Evolutionary conservation across 2,888 invertebrate species (phyloP), one percentile per base, ranked within the genome.

Genomic region (Rhingia campestris): DNA sequence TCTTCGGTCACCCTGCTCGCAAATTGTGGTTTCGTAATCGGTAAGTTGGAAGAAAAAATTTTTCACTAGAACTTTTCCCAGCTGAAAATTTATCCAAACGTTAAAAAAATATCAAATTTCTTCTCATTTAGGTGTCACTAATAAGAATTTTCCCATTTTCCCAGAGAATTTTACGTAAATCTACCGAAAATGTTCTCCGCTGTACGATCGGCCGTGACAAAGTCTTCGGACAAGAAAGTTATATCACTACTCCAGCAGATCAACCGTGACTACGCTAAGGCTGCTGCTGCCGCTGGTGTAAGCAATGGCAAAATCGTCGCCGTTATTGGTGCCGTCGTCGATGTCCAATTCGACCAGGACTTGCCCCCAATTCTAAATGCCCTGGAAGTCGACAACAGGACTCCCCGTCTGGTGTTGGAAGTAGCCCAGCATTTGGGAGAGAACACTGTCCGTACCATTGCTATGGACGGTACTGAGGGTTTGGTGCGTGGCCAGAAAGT

Each of bases 291-390:
- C 35, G 88, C 88, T 54, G 89, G 86, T 47, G 88, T 69, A 51
- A 88, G 82, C 80, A 90, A 88, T 72, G 89, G 89, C 39, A 90
- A 86, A 70, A 87, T 99, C 86, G 97, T 98, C 47, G 98, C 96
- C 88, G 98, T 99, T 70, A 99, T 99, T 90, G 98, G 98, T 92
- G 98, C 99, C 88, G 98, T 99, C 86, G 98, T 99, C 49, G 99
- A 99, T 90, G 98, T 98, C 0, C 97, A 98, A 91, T 99, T 99
- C 89, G 98, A 98, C 64, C 95, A 95, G 77, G 93, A 94, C 30
- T 93, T 99, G 72, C 99, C 99, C 39, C 96, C 97, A 9, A 99
- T 99, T 90, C 93, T 99, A 86, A 99, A 98, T 92, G 97, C 98
- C 30, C 93, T 99, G 86, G 98, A 98, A 92, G 98, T 99, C 0